Evolutionary conservation across 2,113 vertebrate species (phyloP).

Genomic region (Amia ocellicauda): DNA sequence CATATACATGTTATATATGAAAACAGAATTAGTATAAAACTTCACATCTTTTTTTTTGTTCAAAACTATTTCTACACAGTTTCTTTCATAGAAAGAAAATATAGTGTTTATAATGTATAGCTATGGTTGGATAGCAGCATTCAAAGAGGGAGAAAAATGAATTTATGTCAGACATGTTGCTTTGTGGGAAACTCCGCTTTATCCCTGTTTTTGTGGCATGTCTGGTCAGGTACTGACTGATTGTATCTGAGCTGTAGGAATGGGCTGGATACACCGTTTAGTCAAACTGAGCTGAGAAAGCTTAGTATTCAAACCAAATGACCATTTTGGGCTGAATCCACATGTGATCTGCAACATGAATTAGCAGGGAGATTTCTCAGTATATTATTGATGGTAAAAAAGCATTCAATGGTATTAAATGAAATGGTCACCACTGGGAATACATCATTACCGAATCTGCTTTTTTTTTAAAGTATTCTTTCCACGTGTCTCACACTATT

Average conservation of each 20-base stretch:
- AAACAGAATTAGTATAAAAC: conserved; percentile 60
- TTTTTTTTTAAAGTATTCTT: too few species aligned
- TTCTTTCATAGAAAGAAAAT: conserved; percentile 91
- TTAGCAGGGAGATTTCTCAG: too few species aligned
- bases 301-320: background rate
- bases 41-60: conserved; percentile 65
- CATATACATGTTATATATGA: conserved; percentile 41
- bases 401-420: too few species aligned
- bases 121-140: conserved; percentile 68
- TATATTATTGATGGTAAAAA: too few species aligned
- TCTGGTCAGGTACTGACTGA: conserved; percentile 4
- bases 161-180: background rate
- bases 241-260: background rate
- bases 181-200: background rate
- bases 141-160: conserved; percentile 31
- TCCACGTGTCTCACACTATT: too few species aligned
- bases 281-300: background rate
- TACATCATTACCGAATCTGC: too few species aligned
- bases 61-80: conserved; percentile 59
- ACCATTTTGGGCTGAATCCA: too few species aligned
- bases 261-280: background rate
- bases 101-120: conserved; percentile 34
- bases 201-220: background rate
- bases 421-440: too few species aligned
- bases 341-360: too few species aligned